Base-by-base conservation (phyloP, 2,888 invertebrate genomes). In the Eilema griseolum region DNA sequence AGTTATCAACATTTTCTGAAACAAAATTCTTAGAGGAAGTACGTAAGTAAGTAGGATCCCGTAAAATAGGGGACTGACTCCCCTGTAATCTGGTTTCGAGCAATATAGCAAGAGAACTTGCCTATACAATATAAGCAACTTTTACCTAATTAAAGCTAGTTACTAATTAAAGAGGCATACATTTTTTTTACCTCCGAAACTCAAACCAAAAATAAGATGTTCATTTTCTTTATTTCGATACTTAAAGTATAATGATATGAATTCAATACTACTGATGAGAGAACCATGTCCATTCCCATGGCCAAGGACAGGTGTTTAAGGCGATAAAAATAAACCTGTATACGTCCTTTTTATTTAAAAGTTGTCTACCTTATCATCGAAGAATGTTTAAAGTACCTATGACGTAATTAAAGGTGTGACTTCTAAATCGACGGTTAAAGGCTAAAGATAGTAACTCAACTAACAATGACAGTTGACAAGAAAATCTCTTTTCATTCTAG, bases 321-420 rank as follows among this genome's bases (percentile, higher is more conserved):
- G n/a, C n/a, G n/a, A 52, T 52, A 52, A 52, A 52, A 52, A 52
- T 52, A 52, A 52, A 52, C 52, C 52, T 52, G 52, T 52, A n/a
- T n/a, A n/a, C 52, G 52, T 52, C 26, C 24, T 16, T 24, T 59
- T 59, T 59, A 26, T 1, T 59, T 26, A 26, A 59, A 59, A 59
- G 7, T 59, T 59, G 59, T 26, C 26, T 5, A 59, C 26, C 26
- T 59, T 59, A 59, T 59, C 59, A 26, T 59, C 28, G 24, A 24
- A 59, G 26, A 26, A 41, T 23, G 14, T 10, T 41, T 8, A 28
- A 31, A 52, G 52, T 52, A 52, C 52, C n/a, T 52, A 63, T 59
- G 59, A 59, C 3, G 37, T 41, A 20, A 26, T 46, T 41, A 63
- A 63, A 63, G 8, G 41, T 26, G 41, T 24, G 24, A 37, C 62